Base-by-base conservation (phyloP, 2,888 invertebrate genomes). In the Hemicrepidius hirtus region DNA sequence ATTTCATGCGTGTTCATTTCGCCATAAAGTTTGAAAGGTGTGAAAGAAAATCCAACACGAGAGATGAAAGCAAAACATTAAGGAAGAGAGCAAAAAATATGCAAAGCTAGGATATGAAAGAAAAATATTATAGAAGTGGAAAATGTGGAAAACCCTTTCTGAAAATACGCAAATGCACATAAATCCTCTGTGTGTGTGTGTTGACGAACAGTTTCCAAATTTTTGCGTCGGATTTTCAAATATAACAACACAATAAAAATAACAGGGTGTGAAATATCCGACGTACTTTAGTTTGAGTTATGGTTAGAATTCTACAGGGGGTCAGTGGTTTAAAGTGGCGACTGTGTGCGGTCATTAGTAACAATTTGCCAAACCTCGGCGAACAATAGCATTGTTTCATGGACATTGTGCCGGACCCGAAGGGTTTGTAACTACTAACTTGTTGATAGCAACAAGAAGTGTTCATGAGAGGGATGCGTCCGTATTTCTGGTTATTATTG, bases 301-400 rank as follows among this genome's bases (percentile, higher is more conserved):
- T 50, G 37, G 55, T 7, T 1, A 18, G 20, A 21, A 68, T 63
- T 60, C 50, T 28, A 16, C 57, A 18, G 24, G 37, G 62, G 62
- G 53, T 60, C 49, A 46, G 59, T 18, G 35, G 57, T 44, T 63
- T 44, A 32, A 46, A 60, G 68, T 41, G 41, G 40, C 44, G 53
- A 72, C 57, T 72, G 71, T 63, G 71, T 63, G 63, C 63, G 62
- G 63, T 68, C 72, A 72, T 72, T 72, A 72, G 63, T 67, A 68
- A 63, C 72, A 62, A 72, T 72, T 72, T 72, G 68, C 63, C 67
- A 72, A 68, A 63, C 63, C 67, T 55, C 53, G 35, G 40, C 24
- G 63, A 67, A 68, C 67, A 72, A 67, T 72, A 18, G 18, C 62
- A 55, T 72, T 72, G 72, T 68, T 72, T 68, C 53, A 55, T 44